Evolutionary conservation across 2,888 invertebrate species (phyloP), one percentile per base, ranked within the genome.

Genomic region (Cheilosia soror): DNA sequence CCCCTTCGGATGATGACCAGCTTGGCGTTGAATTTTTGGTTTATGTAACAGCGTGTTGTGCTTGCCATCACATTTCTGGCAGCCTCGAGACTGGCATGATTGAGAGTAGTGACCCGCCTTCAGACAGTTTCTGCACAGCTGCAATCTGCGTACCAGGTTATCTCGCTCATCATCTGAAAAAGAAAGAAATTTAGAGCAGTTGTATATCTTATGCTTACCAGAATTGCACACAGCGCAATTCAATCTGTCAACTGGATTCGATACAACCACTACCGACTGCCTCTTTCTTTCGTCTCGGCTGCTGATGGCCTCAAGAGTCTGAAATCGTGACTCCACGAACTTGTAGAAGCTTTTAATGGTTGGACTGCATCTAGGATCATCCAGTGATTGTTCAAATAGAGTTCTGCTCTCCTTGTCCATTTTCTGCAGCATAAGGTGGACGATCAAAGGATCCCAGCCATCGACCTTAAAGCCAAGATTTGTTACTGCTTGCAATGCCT

Each of bases 41-140:
- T 51, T 53, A 37, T 65, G 51, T 13, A 51, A 31, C 2, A 65
- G 25, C 9, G 63, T 66, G 27, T 66, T 66, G 51, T 51, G 33
- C 15, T 51, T 66, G 27, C 20, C 13, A 37, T 68, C 20, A 11
- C 73, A 73, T 57, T 65, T 73, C n/a, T 73, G 63, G 63, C 63
- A 65, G 27, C 33, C 5, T 65, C 57, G 25, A 20, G 20, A 57
- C 37, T 44, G 53, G 33, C 47, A 63, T 72, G 73, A 63, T 73
- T 63, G 73, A 29, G 20, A 63, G 55, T 33, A 63, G 42, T 62
- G 53, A 13, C 62, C 53, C 15, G 15, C 13, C 31, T 53, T 72
- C 11, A 62, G 27, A 29, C 62, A 73, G 33, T 73, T 63, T 60
- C 44, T 33, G 27, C 53, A 66, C 27, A 66, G 66, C 20, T 53